Base-by-base conservation (phyloP, 92 coral and sea anemone species). In the Zoanthus sociatus region DNA sequence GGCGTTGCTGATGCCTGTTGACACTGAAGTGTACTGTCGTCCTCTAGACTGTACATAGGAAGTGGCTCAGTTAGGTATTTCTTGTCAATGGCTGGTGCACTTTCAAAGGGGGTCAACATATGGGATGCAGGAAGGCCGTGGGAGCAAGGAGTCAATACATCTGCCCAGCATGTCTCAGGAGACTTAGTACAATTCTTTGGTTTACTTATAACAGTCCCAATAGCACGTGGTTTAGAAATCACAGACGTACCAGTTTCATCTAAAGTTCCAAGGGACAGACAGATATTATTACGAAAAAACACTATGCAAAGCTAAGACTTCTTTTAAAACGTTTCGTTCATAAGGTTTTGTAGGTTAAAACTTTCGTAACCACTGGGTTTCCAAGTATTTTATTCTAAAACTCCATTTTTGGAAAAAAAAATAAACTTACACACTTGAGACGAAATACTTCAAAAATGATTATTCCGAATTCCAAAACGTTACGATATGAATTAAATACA, bases 131-230 rank as follows among this genome's bases (percentile, higher is more conserved):
- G 26, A 6, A 18, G 9, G 12, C 61, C 15, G 30, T 48, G 63
- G 32, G 42, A 37, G 45, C 75, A 60, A 53, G 85, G 85, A 53
- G 85, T 64, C 60, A 81, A 73, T 21, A 81, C 16, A 20, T 64
- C 85, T 64, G 85, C 75, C 85, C 85, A 81, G 56, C 85, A 48
- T 18, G 74, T 0, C 75, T 67, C 74, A 44, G 85, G 63, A 26
- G 47, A 51, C 15, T 47, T 67, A 13, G 61, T 46, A 6, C 60
- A 33, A 13, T 42, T 81, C 20, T 26, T 47, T 66, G 74, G 51
- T 81, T 45, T 66, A 3, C 42, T 81, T 53, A 37, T 20, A 1
- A 81, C n/a, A 68, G 6, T 45, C 44, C 61, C 26, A 11, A 64
- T 37, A 21, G 60, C 67, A 37, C 9, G 71, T 15, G 85, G 75